Evolutionary conservation across 1,140 invertebrate genomes (phyloP).

Genomic region (Ceratina japonica): DNA sequence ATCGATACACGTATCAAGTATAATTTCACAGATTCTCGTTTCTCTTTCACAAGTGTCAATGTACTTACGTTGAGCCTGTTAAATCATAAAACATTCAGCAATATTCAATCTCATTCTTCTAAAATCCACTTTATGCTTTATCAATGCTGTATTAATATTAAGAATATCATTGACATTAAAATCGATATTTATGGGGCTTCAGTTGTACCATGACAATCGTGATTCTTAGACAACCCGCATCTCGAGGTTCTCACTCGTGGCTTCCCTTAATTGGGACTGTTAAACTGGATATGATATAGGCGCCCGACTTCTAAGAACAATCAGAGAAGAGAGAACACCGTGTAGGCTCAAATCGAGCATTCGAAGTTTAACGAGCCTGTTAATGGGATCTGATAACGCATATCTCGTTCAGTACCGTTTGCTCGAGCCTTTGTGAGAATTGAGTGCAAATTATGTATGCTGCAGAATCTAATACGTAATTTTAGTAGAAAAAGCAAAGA

Average conservation of each 20-base stretch:
- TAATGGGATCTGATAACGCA: slow-evolving; percentile 16
- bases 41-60: too few relatives aligned
- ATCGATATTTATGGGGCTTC: too few relatives aligned
- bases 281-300: background rate
- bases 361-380: background rate
- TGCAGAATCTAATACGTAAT: background rate
- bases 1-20: background rate
- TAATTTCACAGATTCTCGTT: too few relatives aligned
- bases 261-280: slow-evolving; percentile 37
- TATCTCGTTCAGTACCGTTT: slow-evolving; percentile 8
- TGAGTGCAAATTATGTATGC: too few relatives aligned
- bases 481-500: background rate
- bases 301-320: slow-evolving; percentile 32
- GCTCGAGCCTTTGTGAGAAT: background rate
- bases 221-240: slow-evolving; percentile 5
- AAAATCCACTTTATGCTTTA: too few relatives aligned
- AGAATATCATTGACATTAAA: too few relatives aligned
- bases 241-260: background rate
- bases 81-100: too few relatives aligned
- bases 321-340: background rate
- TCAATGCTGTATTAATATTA: too few relatives aligned
- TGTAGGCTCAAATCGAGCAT: slow-evolving; percentile 12
- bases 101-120: too few relatives aligned
- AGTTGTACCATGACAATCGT: slow-evolving; percentile 40
- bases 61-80: too few relatives aligned